Conservation (phyloP, 2,888 invertebrate genomes). For the Drosophila nigricruria region DNA sequence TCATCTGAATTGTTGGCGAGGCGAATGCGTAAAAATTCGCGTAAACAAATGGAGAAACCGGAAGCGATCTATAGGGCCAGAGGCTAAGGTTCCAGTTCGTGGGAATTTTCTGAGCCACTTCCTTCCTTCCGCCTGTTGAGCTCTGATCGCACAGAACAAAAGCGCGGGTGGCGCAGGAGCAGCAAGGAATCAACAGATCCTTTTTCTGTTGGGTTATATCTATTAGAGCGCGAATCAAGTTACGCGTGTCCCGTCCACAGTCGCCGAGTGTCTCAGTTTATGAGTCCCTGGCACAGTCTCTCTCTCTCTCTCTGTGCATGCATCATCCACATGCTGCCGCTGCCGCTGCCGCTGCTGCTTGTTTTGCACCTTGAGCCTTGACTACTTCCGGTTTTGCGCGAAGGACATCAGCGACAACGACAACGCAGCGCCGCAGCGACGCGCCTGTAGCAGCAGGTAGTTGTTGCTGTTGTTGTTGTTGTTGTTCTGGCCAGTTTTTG, state of each 20-base stretch:
- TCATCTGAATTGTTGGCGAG: constrained; percentile 6
- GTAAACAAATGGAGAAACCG: constrained; percentile 64
- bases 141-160: constrained; percentile 4
- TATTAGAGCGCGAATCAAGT: constrained; percentile 72
- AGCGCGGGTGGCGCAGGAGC: constrained; percentile 35
- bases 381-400: constrained; percentile 76
- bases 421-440: constrained; percentile 12
- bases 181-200: constrained; percentile 13
- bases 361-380: constrained; percentile 78
- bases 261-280: background rate
- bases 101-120: constrained; percentile 70
- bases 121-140: constrained; percentile 54
- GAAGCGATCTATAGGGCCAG: constrained; percentile 46
- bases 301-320: constrained; percentile 29
- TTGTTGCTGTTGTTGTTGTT: constrained; percentile 10
- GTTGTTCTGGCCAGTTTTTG: constrained; percentile 24
- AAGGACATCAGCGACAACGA: constrained; percentile 61
- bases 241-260: constrained; percentile 51
- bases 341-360: constrained; percentile 53
- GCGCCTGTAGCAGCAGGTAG: constrained; percentile 57
- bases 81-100: constrained; percentile 53
- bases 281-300: constrained; percentile 21
- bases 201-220: constrained; percentile 28
- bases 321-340: constrained; percentile 72
- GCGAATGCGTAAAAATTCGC: constrained; percentile 73